Base-by-base conservation (phyloP, 2,888 invertebrate species). In the Electrophaes corylata region DNA sequence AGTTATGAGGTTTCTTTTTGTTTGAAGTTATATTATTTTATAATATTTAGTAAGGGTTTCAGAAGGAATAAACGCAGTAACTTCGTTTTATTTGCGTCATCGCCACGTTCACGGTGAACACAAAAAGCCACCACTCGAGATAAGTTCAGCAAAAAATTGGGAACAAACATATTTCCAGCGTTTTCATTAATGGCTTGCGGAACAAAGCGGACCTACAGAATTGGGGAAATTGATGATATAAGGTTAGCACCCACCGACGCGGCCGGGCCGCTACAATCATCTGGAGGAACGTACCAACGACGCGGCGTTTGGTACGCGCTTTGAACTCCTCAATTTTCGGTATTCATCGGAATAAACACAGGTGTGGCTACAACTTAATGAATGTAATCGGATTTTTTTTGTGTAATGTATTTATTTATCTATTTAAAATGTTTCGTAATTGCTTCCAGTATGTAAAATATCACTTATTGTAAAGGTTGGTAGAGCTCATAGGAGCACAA, bases 221-320 rank as follows among this genome's bases (percentile, higher is more conserved):
- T 60, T 47, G 52, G 31, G 65, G 62, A 65, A 62, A 65, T 62
- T 62, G 62, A 58, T 54, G 60, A 58, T 57, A 65, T 23, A 23
- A 23, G 23, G 23, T 23, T 23, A 23, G 23, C 3, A 65, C 48
- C 58, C 60, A 10, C 14, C 35, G 58, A 51, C 39, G n/a, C n/a
- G n/a, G n/a, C n/a, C n/a, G n/a, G 45, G 52, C 35, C 46, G 56
- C 52, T 16, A 8, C 48, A 26, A 33, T 4, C 43, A 1, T n/a
- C 40, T 16, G 10, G 18, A 31, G 16, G 43, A 1, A 26, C 5
- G 11, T 1, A 11, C n/a, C n/a, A n/a, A n/a, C n/a, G 35, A 44
- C 26, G 41, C 40, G 23, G 35, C 41, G n/a, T n/a, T n/a, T n/a
- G n/a, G n/a, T n/a, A n/a, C n/a, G n/a, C n/a, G n/a, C 49, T 55